Evolutionary conservation across 2,888 invertebrate genomes (phyloP).

Genomic region (Tupiocoris notatus): DNA sequence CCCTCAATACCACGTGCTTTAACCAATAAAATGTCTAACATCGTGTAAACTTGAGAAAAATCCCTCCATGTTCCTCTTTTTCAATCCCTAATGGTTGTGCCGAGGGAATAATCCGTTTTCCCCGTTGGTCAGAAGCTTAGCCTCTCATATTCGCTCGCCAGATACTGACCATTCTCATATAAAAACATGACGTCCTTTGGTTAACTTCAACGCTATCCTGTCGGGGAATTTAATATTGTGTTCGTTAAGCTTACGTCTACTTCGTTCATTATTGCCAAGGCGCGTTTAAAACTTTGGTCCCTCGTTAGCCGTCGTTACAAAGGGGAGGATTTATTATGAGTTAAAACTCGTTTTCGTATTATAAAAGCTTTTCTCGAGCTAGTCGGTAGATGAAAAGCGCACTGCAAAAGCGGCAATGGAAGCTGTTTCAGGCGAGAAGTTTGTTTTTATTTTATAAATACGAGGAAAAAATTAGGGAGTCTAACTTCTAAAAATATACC

Average conservation of each 20-base stretch:
- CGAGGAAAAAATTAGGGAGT: too few species aligned
- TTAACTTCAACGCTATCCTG: too few species aligned
- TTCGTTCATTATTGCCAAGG: neutral
- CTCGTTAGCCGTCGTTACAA: neutral
- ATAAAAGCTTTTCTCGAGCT: neutral
- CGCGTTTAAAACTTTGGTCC: neutral
- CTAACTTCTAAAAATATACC: too few species aligned
- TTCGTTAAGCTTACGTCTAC: neutral
- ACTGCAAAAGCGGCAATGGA: neutral
- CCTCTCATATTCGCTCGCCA: neutral
- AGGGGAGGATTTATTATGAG: neutral
- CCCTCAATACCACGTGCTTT: too few species aligned
- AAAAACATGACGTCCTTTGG: neutral
- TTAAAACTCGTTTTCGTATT: neutral
- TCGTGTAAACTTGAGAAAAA: too few species aligned
- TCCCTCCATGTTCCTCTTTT: too few species aligned
- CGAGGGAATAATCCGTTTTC: too few species aligned
- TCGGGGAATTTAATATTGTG: neutral
- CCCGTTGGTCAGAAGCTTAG: too few species aligned
- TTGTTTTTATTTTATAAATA: too few species aligned
- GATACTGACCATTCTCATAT: neutral
- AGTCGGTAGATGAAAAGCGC: neutral
- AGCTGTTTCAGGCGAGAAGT: neutral
- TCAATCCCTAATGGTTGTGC: too few species aligned
- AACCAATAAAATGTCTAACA: too few species aligned